Conservation (phyloP, 1,140 invertebrate species). For the Heliconius eleuchia region DNA sequence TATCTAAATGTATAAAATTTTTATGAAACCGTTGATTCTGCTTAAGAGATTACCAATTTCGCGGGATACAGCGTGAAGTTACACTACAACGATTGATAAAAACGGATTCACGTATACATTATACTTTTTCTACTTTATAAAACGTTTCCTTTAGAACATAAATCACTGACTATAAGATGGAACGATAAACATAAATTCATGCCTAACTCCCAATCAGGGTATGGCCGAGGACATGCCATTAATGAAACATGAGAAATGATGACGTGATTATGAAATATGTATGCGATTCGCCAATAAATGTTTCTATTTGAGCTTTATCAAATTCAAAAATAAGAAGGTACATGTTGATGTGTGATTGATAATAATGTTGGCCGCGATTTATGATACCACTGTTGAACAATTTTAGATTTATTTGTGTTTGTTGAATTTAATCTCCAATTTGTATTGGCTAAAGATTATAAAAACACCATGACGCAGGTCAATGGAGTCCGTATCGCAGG, state of each 20-base stretch:
- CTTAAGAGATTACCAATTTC: no score
- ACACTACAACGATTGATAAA: neutral
- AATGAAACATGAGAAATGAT: constrained; percentile 35
- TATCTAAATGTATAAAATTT: no score
- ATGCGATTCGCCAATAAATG: constrained; percentile 16
- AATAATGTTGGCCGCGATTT: neutral
- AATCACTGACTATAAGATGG: constrained; percentile 20
- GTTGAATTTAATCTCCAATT: no score
- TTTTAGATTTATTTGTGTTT: neutral
- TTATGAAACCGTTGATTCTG: no score
- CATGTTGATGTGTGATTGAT: neutral
- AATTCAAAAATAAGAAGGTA: constrained; percentile 2
- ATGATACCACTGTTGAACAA: neutral
- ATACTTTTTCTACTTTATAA: neutral
- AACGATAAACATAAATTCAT: constrained; percentile 28
- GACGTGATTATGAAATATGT: constrained; percentile 34
- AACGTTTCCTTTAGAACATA: constrained; percentile 10
- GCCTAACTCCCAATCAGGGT: constrained; percentile 17
- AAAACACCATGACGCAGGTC: neutral
- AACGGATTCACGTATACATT: neutral
- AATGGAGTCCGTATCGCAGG: neutral
- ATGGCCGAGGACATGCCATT: constrained; percentile 28
- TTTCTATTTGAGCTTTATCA: constrained; percentile 13
- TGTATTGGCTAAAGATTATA: neutral
- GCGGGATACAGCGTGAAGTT: no score